Percentiles rank a stretch among this genome's conserved stretches.
phyloP scores from a whole-genome alignment of 2,797 vertebrate genomes.

The Pangasius sanitwongsei region DNA sequence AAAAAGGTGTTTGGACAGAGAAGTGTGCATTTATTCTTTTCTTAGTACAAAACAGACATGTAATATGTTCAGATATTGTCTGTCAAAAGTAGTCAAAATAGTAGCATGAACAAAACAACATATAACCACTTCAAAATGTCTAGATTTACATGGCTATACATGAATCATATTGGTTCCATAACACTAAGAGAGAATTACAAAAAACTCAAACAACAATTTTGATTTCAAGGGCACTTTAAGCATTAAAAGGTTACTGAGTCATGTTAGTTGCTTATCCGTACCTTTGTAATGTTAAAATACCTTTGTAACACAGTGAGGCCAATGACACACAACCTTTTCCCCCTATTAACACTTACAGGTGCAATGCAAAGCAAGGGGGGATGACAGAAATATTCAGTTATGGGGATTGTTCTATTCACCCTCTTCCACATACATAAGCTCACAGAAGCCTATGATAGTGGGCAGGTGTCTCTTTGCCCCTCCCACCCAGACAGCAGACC shows the following conservation, averaged over 20 bases:
- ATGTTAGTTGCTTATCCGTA: neutral
- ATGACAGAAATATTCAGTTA: neutral
- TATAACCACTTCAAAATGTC: neutral
- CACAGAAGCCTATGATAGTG: neutral
- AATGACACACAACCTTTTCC: neutral
- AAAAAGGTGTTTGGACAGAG: neutral
- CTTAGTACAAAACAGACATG: neutral
- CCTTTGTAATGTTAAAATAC: neutral
- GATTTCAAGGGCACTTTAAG: neutral
- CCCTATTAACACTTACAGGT: neutral
- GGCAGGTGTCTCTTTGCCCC: neutral
- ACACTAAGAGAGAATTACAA: neutral
- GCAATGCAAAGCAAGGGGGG: neutral
- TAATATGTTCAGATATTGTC: neutral
- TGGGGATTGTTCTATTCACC: neutral
- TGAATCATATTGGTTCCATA: neutral
- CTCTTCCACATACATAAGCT: neutral
- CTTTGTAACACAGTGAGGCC: too few species aligned
- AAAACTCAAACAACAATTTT: neutral
- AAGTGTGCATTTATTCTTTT: neutral
- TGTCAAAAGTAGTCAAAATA: neutral
- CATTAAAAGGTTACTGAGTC: neutral
- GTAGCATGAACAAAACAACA: neutral
- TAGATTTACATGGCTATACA: neutral
- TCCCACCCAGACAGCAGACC: neutral